phyloP scores from a whole-genome alignment of 1,140 invertebrate species.

The Drosophila burlai region DNA sequence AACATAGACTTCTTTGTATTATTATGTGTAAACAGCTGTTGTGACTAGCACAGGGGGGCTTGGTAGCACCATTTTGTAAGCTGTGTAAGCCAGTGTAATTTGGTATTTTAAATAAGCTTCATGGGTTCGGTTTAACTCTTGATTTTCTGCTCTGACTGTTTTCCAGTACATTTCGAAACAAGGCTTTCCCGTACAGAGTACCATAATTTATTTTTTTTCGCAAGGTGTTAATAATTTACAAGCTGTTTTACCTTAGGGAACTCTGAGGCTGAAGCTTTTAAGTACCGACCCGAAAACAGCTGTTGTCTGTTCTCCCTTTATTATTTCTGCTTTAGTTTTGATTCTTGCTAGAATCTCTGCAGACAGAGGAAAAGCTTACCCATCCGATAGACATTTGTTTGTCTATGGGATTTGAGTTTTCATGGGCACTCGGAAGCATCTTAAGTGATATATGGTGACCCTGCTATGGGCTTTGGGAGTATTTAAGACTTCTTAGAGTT shows the following conservation, averaged over 20 bases:
- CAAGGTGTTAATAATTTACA: neutral
- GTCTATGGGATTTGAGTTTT: neutral
- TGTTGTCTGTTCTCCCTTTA: neutral
- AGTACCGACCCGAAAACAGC: neutral
- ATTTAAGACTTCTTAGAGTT: neutral
- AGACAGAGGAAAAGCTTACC: neutral
- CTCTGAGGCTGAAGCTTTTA: neutral
- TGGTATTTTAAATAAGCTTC: neutral
- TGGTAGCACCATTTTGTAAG: neutral
- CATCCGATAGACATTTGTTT: neutral
- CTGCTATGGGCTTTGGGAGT: no score
- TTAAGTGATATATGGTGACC: no score
- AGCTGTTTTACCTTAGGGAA: neutral
- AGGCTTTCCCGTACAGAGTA: neutral
- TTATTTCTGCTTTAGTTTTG: neutral
- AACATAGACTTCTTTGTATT: constrained; percentile 1
- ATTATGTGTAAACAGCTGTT: constrained; percentile 10
- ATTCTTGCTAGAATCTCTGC: neutral
- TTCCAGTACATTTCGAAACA: neutral
- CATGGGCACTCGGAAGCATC: no score
- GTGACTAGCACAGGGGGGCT: neutral
- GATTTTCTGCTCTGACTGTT: constrained; percentile 10
- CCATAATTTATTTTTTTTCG: neutral
- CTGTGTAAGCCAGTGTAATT: constrained; percentile 4
- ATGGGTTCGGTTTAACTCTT: neutral